These are phyloP conservation scores for Pyralis farinalis DNA, from an alignment of 2,888 invertebrate species.

Conservation along the genomic window DNA sequence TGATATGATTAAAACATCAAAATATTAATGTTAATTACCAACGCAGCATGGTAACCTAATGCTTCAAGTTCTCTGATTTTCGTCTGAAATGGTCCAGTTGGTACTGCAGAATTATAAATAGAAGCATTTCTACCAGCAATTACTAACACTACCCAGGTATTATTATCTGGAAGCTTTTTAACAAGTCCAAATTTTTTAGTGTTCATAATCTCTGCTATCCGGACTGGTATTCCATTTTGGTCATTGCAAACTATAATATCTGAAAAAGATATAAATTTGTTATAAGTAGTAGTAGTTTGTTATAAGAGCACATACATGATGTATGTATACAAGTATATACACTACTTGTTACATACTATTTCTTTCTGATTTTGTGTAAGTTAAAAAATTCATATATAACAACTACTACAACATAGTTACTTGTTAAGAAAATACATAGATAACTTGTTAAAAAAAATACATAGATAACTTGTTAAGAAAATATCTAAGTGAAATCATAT, in stretches of 20 bases:
- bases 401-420: too few species aligned
- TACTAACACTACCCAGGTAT: conserved; percentile 80
- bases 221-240: conserved; percentile 63
- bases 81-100: conserved; percentile 80
- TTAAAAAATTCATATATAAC: too few species aligned
- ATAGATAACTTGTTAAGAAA: too few species aligned
- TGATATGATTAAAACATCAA: background rate
- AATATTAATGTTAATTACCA: conserved; percentile 60
- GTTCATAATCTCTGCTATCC: conserved; percentile 67
- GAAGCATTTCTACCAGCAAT: conserved; percentile 83
- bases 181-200: conserved; percentile 70
- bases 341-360: too few species aligned
- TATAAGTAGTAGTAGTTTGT: too few species aligned
- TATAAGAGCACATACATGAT: too few species aligned
- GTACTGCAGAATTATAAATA: conserved; percentile 64
- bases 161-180: conserved; percentile 44
- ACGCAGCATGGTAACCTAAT: conserved; percentile 80
- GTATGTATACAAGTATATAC: too few species aligned
- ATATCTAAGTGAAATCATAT: too few species aligned
- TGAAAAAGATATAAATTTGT: conserved; percentile 34
- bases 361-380: too few species aligned
- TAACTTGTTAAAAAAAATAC: too few species aligned
- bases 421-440: too few species aligned
- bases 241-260: conserved; percentile 84
- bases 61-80: conserved; percentile 83